Evolutionary conservation across 2,888 invertebrate species (phyloP), one percentile per base, ranked within the genome.

Genomic region (Branchellion lobata): DNA sequence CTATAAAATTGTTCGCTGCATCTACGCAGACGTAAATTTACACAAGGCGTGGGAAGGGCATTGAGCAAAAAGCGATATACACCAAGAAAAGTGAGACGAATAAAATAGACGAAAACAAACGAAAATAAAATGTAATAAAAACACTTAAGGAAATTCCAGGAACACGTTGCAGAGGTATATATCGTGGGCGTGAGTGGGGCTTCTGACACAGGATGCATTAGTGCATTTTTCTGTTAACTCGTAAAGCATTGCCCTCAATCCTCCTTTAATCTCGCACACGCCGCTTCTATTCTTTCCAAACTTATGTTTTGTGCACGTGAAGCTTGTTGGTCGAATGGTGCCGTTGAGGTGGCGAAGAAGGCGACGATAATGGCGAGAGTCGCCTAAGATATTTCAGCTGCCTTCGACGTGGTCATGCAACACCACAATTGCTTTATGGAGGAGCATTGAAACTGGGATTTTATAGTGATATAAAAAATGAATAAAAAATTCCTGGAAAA

Each of bases 131-230:
- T 57, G 21, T 24, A 57, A 57, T 57, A 57, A 57, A 57, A 57
- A 57, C 61, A 24, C n/a, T 24, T 5, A 18, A n/a, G 21, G n/a
- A 57, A 57, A 57, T 57, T 57, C 61, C 61, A 18, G n/a, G n/a
- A 57, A 57, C 61, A 57, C 61, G 61, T 57, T 18, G 24, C 61
- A 18, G n/a, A 18, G 61, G 61, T 57, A n/a, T 57, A n/a, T 57
- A 24, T 57, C 21, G 61, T 57, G 61, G 24, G 61, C n/a, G 61
- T 24, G 24, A 14, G 61, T 24, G 21, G 14, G 14, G 40, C 24
- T 24, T 57, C 24, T 47, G 47, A 47, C 11, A 47, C 47, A 24
- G 24, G n/a, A 57, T 5, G 24, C 61, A 57, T 57, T 57, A 57
- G 61, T 57, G 61, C 61, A 40, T 40, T 57, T 5, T 57, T 57